Evolutionary conservation across 1,140 invertebrate species (phyloP), one percentile per base, ranked within the genome.

Genomic region (Drosophila eugracilis): DNA sequence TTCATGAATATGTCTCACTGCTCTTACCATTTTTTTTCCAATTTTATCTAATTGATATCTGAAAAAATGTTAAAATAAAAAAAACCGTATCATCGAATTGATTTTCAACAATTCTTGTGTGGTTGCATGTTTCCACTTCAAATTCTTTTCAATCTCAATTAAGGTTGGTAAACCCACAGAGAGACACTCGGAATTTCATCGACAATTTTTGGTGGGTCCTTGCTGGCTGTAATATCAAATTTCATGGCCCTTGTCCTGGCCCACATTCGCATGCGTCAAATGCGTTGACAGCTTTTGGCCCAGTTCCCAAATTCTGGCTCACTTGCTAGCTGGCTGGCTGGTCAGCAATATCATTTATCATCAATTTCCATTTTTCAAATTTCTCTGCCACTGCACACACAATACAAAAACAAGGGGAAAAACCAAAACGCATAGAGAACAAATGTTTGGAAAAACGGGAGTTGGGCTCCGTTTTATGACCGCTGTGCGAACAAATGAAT

Each of bases 291-390:
- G 79, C 70, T 71, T 63, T 71, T 58, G 55, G 15, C 52, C 39
- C 52, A 53, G 39, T 44, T 62, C 30, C 52, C 30, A 9, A 28
- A 28, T 12, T n/a, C 44, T 45, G 32, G 49, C 73, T 44, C 37
- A 52, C 32, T 50, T 41, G 19, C 34, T 44, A 32, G 37, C 72
- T 75, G 24, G 37, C 34, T 44, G 65, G 70, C 66, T 88, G 86
- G 85, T 79, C 75, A 83, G 71, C 88, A 90, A 90, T 90, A 88
- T 88, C 83, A 88, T 88, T 88, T 90, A 90, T 90, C 86, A 90
- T 90, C 86, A 90, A 90, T 90, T 90, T 90, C 88, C 86, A 90
- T 90, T 90, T 90, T 90, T 90, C 86, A 90, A 90, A 88, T 77
- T 86, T 86, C 67, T 73, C 77, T 69, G 67, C 66, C 73, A 76